These are phyloP conservation scores for Botia kubotai DNA, from an alignment of 2,797 vertebrate genomes.

Conservation along the genomic window DNA sequence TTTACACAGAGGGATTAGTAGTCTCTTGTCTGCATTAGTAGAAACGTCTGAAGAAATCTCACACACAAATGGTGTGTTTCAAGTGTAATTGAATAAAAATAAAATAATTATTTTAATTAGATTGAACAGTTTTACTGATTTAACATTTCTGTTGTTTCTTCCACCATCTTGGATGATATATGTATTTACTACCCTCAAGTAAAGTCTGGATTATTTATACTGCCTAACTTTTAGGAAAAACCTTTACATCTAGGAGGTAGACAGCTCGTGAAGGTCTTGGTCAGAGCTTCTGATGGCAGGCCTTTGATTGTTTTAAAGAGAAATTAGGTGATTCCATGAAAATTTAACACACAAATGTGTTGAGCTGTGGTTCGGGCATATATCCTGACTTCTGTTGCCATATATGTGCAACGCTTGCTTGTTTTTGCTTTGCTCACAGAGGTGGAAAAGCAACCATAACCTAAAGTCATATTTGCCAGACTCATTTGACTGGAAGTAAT, in stretches of 20 bases:
- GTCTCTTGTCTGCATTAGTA: no score
- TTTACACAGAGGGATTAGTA: no score
- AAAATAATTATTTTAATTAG: no score
- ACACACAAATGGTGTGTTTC: no score
- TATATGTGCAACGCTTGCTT: constrained; percentile 37
- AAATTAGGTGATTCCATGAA: constrained; percentile 1
- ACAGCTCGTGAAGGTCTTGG: background rate
- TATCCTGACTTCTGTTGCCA: constrained; percentile 38
- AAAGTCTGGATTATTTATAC: no score
- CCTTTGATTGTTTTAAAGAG: constrained; percentile 43
- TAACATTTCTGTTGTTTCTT: no score
- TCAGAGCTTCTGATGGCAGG: no score
- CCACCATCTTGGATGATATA: no score
- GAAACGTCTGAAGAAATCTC: no score
- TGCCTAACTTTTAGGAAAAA: background rate
- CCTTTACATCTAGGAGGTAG: constrained; percentile 30
- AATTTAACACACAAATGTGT: constrained; percentile 22
- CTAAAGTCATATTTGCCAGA: constrained; percentile 60
- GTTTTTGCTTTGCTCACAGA: constrained; percentile 50
- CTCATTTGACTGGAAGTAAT: constrained; percentile 59
- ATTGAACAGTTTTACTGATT: no score
- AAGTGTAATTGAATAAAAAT: no score
- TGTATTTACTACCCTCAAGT: no score
- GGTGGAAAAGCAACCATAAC: constrained; percentile 43
- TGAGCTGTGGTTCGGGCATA: background rate